A percentile compares a stretch with the other conserved stretches of the same genome.
Evolutionary conservation across 1,140 invertebrate genomes (phyloP).

Genomic region (Drosophila malerkotliana): DNA sequence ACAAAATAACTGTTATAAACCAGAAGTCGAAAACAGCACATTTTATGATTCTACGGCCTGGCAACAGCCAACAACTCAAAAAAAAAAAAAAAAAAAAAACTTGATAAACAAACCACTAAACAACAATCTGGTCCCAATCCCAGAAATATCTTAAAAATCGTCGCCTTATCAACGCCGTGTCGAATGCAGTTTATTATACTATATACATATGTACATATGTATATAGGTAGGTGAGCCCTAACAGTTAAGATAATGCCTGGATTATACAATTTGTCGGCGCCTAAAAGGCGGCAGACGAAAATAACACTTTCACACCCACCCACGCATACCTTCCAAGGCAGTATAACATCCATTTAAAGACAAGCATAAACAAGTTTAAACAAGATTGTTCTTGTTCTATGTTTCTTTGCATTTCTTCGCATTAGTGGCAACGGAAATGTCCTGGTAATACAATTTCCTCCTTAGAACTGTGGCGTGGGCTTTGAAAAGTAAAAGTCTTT

Average conservation of each 20-base stretch:
- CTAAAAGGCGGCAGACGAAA: constrained; percentile 75
- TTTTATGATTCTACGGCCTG: constrained; percentile 51
- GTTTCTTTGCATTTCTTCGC: too few species aligned
- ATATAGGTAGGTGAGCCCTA: constrained; percentile 10
- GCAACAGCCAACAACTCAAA: constrained; percentile 19
- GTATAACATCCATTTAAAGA: neutral
- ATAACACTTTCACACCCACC: constrained; percentile 20
- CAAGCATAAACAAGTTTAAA: neutral
- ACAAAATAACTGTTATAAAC: constrained; percentile 57
- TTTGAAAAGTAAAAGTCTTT: constrained; percentile 74
- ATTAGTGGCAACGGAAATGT: neutral
- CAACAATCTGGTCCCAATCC: constrained; percentile 34
- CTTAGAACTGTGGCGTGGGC: neutral
- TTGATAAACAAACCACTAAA: constrained; percentile 52
- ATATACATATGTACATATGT: too few species aligned
- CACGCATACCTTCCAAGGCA: constrained; percentile 9
- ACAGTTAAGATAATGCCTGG: constrained; percentile 44
- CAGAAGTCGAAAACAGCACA: constrained; percentile 38
- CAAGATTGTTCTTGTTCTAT: too few species aligned
- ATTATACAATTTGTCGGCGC: constrained; percentile 59
- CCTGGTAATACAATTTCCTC: neutral
- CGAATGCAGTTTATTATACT: constrained; percentile 37
- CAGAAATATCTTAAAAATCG: constrained; percentile 18
- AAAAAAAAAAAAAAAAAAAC: constrained; percentile 10
- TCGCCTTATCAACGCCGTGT: constrained; percentile 49